Evolutionary conservation across 2,888 invertebrate genomes (phyloP).

Genomic region (Leptopilina syphax): DNA sequence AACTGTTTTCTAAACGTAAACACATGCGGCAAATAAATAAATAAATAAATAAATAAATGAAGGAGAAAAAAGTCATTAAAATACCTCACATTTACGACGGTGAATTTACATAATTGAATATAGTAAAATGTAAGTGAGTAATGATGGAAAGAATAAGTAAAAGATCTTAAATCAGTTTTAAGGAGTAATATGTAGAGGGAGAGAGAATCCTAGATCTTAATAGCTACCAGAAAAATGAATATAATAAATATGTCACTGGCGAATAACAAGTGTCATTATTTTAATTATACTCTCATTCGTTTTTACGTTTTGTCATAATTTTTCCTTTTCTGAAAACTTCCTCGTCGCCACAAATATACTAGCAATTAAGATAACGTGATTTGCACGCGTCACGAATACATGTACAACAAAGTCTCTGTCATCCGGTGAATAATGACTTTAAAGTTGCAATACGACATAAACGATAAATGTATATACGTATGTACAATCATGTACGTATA

Average conservation of each 20-base stretch:
- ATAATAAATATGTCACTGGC: slow-evolving; percentile 17
- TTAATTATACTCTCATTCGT: slow-evolving; percentile 16
- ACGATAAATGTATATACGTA: not conserved
- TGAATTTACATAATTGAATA: not conserved
- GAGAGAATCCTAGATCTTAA: not conserved
- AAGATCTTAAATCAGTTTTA: not conserved
- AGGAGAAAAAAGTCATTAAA: not conserved
- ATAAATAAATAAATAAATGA: not conserved
- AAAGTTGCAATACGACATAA: slow-evolving; percentile 15
- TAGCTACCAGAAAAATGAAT: slow-evolving; percentile 5
- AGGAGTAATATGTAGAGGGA: not conserved
- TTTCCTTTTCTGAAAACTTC: slow-evolving; percentile 17
- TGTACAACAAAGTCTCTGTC: slow-evolving; percentile 19
- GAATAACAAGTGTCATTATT: slow-evolving; percentile 16
- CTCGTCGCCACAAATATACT: slow-evolving; percentile 12
- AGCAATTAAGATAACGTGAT: slow-evolving; percentile 21
- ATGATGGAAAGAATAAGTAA: not conserved
- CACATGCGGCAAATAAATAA: too few relatives aligned
- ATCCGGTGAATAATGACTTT: slow-evolving; percentile 20
- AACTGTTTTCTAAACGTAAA: too few relatives aligned
- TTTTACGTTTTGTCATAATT: slow-evolving; percentile 24
- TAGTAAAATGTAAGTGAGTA: not conserved
- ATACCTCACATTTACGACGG: not conserved
- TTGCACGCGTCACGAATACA: slow-evolving; percentile 9
- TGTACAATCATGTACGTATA: not conserved